phyloP scores from a whole-genome alignment of 2,888 invertebrate genomes.

The Xylocampa areola region DNA sequence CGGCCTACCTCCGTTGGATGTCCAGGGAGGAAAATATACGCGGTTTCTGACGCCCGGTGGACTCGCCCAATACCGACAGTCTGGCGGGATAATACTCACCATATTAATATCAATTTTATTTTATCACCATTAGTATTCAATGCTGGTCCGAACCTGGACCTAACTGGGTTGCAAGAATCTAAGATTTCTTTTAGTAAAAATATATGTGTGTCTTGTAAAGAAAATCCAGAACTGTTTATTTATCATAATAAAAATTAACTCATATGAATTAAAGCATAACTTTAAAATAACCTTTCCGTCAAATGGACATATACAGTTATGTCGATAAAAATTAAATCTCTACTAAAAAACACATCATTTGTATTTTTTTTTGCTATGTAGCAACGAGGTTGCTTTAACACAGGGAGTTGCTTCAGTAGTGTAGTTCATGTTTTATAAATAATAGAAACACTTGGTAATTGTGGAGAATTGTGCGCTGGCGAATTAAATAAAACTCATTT shows the following conservation, averaged over 20 bases:
- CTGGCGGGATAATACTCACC: conserved; percentile 77
- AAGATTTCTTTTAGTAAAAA: not conserved
- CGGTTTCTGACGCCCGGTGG: conserved; percentile 85
- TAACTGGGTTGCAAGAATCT: conserved; percentile 10
- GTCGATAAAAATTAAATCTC: too few species aligned
- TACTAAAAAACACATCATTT: too few species aligned
- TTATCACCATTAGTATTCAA: conserved; percentile 14
- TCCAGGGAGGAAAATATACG: conserved; percentile 88
- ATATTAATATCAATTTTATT: conserved; percentile 46
- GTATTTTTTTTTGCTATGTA: too few species aligned
- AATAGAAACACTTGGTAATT: not conserved
- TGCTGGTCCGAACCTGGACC: conserved; percentile 14
- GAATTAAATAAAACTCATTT: conserved; percentile 76
- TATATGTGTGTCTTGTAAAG: not conserved
- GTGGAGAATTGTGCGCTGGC: conserved; percentile 8
- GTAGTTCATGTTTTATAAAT: not conserved
- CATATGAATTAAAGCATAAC: too few species aligned
- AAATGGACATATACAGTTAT: too few species aligned
- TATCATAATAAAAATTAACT: too few species aligned
- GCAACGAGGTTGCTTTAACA: conserved; percentile 6
- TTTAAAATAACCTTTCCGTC: too few species aligned
- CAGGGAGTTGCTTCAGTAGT: conserved; percentile 32
- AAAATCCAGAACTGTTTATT: too few species aligned
- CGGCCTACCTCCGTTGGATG: conserved; percentile 85
- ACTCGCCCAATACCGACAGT: conserved; percentile 86